phyloP scores from a whole-genome alignment of 2,113 vertebrate species.

The Emberiza fucata region DNA sequence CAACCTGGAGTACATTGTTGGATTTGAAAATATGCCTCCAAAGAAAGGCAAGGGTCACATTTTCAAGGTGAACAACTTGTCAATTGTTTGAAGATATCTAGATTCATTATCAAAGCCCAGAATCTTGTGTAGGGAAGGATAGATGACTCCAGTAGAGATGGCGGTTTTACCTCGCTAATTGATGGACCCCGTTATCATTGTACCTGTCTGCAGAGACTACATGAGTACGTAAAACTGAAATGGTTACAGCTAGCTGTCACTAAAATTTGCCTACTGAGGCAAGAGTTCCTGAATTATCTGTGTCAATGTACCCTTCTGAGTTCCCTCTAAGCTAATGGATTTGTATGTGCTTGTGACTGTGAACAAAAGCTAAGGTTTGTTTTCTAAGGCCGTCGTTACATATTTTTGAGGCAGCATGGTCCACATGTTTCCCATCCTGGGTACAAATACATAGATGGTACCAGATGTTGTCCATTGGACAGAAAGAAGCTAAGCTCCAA shows the following conservation, averaged over 20 bases:
- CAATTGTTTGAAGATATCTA: neutral
- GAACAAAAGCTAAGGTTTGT: neutral
- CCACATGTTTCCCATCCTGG: conserved; percentile 45
- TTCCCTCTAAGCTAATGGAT: neutral
- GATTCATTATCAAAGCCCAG: neutral
- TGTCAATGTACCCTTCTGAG: neutral
- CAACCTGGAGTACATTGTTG: neutral
- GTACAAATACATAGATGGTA: conserved; percentile 12
- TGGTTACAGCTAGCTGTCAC: neutral
- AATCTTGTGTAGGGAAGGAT: neutral
- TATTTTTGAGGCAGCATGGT: neutral
- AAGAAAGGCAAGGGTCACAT: neutral
- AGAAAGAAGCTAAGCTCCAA: neutral
- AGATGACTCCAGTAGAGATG: neutral
- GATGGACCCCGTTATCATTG: neutral
- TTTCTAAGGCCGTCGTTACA: neutral
- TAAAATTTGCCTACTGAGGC: neutral
- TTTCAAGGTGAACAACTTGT: neutral
- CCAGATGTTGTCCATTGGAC: conserved; percentile 61
- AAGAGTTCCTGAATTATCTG: neutral
- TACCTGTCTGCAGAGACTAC: neutral
- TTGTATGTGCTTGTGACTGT: neutral
- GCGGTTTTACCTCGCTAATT: neutral
- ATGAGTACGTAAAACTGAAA: neutral
- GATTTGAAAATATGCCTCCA: neutral